Percentiles rank a stretch among this genome's conserved stretches.
Conservation (phyloP, 2,888 invertebrate species). For the Neoscelio sp. region DNA sequence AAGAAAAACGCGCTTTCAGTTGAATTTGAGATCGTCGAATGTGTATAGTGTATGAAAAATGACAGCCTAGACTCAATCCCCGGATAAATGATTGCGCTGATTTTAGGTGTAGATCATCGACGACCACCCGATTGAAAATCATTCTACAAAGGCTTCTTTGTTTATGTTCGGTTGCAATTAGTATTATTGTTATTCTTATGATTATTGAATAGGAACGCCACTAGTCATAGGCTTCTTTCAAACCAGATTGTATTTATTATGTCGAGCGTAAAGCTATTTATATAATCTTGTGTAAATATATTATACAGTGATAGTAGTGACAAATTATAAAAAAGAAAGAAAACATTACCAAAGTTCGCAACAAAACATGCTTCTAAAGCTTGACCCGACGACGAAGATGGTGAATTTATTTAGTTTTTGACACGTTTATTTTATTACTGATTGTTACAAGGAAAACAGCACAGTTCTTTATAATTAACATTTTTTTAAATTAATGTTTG, state of each 20-base stretch:
- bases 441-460: too few species aligned
- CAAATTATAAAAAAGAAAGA: conserved; percentile 36
- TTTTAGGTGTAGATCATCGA: conserved; percentile 43
- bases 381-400: too few species aligned
- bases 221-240: conserved; percentile 80
- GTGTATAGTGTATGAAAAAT: conserved; percentile 81
- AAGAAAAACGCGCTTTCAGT: conserved; percentile 52
- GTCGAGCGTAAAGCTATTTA: conserved; percentile 78
- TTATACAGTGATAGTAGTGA: conserved; percentile 76
- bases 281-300: conserved; percentile 80
- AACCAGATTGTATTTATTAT: conserved; percentile 81
- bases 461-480: too few species aligned
- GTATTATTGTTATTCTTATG: conserved; percentile 70
- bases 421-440: too few species aligned
- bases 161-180: conserved; percentile 64
- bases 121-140: conserved; percentile 32
- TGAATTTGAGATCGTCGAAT: conserved; percentile 65
- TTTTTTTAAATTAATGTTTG: too few species aligned
- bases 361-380: conserved; percentile 1
- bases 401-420: too few species aligned
- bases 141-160: conserved; percentile 72
- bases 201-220: conserved; percentile 59
- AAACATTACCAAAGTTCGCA: conserved; percentile 32
- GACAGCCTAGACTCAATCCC: conserved; percentile 42
- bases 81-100: conserved; percentile 56